Evolutionary conservation across 2,797 vertebrate genomes (phyloP).

Genomic region (Sciurus vulgaris): DNA sequence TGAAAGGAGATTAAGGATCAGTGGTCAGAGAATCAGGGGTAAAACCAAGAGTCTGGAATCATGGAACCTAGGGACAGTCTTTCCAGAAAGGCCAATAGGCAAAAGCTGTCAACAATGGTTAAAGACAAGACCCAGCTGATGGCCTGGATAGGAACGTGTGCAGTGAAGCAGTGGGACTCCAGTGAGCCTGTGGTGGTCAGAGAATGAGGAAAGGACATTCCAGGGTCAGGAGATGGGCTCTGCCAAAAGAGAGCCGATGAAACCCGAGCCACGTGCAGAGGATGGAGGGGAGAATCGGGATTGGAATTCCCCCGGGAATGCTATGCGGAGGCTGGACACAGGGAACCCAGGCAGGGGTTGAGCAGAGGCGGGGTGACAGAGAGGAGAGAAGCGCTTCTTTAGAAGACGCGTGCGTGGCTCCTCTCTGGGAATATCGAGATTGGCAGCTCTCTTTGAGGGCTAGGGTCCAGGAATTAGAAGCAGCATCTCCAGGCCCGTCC

Average conservation of each 20-base stretch:
- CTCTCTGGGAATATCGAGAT: slow-evolving; percentile 29
- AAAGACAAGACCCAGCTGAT: neutral
- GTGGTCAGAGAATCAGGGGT: neutral
- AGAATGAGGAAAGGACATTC: neutral
- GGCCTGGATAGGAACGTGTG: neutral
- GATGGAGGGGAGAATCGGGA: neutral
- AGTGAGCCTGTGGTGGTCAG: neutral
- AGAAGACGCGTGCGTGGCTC: neutral
- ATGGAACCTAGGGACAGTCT: neutral
- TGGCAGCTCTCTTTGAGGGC: neutral
- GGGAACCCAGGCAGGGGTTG: neutral
- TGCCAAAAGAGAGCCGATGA: neutral
- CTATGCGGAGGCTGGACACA: neutral
- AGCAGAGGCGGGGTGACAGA: neutral
- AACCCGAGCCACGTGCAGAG: neutral
- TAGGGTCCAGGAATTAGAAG: neutral
- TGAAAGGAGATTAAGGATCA: neutral
- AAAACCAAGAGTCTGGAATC: neutral
- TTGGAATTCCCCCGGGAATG: neutral
- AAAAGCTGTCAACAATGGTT: neutral
- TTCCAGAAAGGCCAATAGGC: neutral
- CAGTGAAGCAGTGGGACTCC: neutral
- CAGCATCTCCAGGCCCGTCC: neutral
- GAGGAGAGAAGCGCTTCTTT: neutral
- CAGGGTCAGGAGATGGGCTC: neutral